Evolutionary conservation across 2,113 vertebrate genomes (phyloP), one percentile per base, ranked within the genome.

Genomic region (Mugil cephalus): DNA sequence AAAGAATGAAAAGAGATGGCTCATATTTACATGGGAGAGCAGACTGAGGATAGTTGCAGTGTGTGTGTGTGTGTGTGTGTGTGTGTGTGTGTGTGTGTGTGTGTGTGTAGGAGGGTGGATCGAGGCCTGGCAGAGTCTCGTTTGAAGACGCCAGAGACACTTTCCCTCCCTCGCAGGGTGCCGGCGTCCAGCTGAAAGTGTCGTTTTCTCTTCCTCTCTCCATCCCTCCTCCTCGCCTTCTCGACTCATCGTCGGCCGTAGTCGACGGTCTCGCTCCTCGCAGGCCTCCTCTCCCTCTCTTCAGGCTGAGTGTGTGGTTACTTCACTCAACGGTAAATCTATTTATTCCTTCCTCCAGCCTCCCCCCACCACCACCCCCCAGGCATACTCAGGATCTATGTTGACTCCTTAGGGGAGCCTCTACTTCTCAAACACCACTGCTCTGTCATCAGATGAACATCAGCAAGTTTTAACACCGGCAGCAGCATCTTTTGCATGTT

Each of bases 271-370:
- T 60, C 50, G 14, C 56, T 72, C 46, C 68, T 58, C 21, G 1
- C 64, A 53, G 62, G 38, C 50, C 59, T 66, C 55, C 63, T 60
- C 42, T 75, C 17, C 14, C 39, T 59, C 67, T 61, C 61, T 53
- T 38, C 67, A 51, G 76, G 65, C 69, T 74, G 61, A 77, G 82
- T 47, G 69, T 84, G 84, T 52, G 53, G 79, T 89, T 87, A 88
- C 86, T 93, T 90, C 85, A 88, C 88, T 87, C 74, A 82, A 80
- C 74, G 47, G 71, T 86, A 82, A 84, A 86, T 88, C 89, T 92
- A 93, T 93, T 92, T 93, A 93, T 93, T 91, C 83, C 87, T 82
- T 19, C 66, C 62, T 58, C 60, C 15, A n/a, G n/a, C 54, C 34
- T 9, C 30, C 48, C n/a, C n/a, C n/a, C n/a, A 5, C 24, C 35